Evolutionary conservation across 2,113 vertebrate species (phyloP), one percentile per base, ranked within the genome.

Genomic region (Cyanocitta stelleri): DNA sequence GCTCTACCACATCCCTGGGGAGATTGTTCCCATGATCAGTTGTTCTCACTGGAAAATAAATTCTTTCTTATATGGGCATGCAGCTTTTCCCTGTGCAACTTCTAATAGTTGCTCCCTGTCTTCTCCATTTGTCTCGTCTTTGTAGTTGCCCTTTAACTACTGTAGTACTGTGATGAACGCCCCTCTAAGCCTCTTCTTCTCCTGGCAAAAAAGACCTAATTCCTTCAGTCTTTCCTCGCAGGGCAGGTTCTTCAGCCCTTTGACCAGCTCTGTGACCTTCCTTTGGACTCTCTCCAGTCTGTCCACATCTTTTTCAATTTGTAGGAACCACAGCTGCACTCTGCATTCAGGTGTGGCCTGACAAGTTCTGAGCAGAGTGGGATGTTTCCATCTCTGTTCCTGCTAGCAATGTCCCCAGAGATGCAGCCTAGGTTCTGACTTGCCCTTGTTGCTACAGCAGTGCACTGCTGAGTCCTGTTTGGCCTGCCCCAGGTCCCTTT

Each of bases 321-420:
- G 24, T 14, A 35, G 16, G 51, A 11, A 51, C 19, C 35, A 52
- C 16, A 43, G 16, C 9, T 77, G 6, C 1, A 1, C 24, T 55
- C 15, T n/a, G 19, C 8, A 51, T 59, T 30, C 16, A 32, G 20
- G 1, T 39, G 30, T 55, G 19, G 15, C 54, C 39, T 32, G 30
- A 23, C 16, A 54, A n/a, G 5, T 1, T 2, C 26, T 77, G 27
- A 81, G 24, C 24, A 39, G 32, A 71, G 13, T n/a, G 46, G 8
- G 16, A 51, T 9, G 3, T 23, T 54, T 44, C 2, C 0, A 4
- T 15, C 43, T 59, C 58, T 83, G 22, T n/a, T 46, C 13, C 56
- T 67, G 43, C 19, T 44, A 76, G 19, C 14, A 76, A 30, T 49
- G 22, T 1, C 21, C 13, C 32, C 4, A 1, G 11, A 76, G 54